These are phyloP conservation scores for Epinephelus awoara DNA, from an alignment of 2,797 vertebrate genomes.

Conservation along the genomic window DNA sequence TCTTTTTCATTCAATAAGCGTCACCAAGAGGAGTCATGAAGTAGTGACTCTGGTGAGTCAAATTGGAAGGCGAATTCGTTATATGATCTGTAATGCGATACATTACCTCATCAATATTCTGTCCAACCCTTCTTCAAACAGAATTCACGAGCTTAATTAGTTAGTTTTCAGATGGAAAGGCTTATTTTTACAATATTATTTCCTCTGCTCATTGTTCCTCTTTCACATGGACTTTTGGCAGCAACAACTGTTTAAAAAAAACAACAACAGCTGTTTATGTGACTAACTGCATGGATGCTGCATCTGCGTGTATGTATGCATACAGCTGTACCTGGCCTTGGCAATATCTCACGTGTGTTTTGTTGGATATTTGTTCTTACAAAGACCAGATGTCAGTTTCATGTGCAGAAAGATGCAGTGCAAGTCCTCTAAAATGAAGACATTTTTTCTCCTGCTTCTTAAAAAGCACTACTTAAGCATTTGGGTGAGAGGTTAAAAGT, in stretches of 20 bases:
- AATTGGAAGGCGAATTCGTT: too few relatives aligned
- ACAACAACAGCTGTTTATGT: constrained; percentile 32
- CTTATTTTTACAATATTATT: constrained; percentile 15
- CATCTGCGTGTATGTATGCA: neutral
- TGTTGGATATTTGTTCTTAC: neutral
- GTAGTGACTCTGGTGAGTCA: too few relatives aligned
- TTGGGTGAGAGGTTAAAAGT: constrained; percentile 37
- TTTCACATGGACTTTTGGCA: constrained; percentile 13
- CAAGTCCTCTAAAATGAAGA: constrained; percentile 15
- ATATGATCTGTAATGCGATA: too few relatives aligned
- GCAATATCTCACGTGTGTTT: neutral
- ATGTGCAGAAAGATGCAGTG: neutral
- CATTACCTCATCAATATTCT: too few relatives aligned
- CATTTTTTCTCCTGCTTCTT: neutral
- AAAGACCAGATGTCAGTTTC: constrained; percentile 32
- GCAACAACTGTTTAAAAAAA: constrained; percentile 5
- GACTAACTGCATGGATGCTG: neutral
- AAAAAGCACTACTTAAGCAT: neutral
- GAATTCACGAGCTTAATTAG: neutral
- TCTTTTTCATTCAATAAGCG: too few relatives aligned
- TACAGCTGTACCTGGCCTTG: constrained; percentile 16
- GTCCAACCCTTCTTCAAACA: too few relatives aligned
- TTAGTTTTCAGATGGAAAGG: constrained; percentile 16
- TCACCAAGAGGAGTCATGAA: too few relatives aligned
- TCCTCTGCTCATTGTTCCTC: neutral